Base-by-base conservation (phyloP, 1,140 invertebrate species). In the Pseudobourletiella spinata region DNA sequence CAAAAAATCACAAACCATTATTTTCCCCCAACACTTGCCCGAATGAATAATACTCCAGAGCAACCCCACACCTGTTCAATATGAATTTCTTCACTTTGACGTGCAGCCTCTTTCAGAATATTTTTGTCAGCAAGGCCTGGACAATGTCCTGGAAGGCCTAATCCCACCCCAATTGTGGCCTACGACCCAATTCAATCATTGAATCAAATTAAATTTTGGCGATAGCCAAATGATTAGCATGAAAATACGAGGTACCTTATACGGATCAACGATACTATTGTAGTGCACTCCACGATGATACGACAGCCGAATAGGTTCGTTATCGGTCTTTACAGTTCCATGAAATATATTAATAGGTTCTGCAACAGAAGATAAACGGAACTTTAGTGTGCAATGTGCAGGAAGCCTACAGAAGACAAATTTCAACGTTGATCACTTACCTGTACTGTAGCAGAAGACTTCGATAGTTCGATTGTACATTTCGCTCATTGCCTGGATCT, bases 301-400 rank as follows among this genome's bases (percentile, higher is more conserved):
- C 69, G 89, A 93, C 28, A 95, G 77, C 59, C 92, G 80, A 64
- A 95, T 86, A 2, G 92, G 90, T 65, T 88, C 86, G 72, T 88
- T 86, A 66, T 86, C 85, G 64, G 82, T 83, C 73, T 85, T 84
- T 20, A 84, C 76, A 66, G 83, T 74, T 64, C 86, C 80, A 74
- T 91, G 88, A 74, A 95, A 95, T 56, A 88, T 93, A 75, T 95
- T 94, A 22, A 93, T 92, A 42, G 92, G 91, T 70, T 89, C 88
- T 89, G 70, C 16, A 76, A 76, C 6, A 11, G 14, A 48, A 15
- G 46, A 11, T 59, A 50, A 20, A 54, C 3, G 29, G 32, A 48
- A 57, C 59, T 58, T 14, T 44, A 15, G 16, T 18, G 46, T n/a
- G n/a, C n/a, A n/a, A n/a, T n/a, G 48, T 46, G 24, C 26, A 51